phyloP scores from a whole-genome alignment of 53 echinoderm and acorn worm genomes.

The Henricia sp. region DNA sequence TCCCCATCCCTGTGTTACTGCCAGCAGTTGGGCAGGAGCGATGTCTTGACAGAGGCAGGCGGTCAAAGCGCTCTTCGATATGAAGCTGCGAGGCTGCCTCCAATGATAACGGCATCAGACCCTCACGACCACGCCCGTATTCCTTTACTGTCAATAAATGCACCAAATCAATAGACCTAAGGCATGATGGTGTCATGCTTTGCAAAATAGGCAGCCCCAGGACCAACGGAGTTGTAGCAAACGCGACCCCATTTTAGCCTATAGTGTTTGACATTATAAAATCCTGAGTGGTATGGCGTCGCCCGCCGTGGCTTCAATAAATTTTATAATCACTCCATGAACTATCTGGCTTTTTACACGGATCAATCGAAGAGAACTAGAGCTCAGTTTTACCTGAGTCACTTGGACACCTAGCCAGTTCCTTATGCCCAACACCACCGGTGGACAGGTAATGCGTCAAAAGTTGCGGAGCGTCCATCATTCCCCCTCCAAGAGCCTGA shows the following conservation, averaged over 20 bases:
- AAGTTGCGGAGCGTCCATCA: conserved; percentile 46
- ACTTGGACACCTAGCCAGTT: conserved; percentile 36
- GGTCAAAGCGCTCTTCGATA: conserved; percentile 39
- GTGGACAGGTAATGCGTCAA: conserved; percentile 42
- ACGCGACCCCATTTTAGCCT: too few relatives aligned
- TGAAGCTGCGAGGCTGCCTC: conserved; percentile 47
- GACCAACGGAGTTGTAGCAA: too few relatives aligned
- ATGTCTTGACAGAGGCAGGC: conserved; percentile 32
- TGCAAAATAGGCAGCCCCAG: too few relatives aligned
- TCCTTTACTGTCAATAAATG: conserved; percentile 23
- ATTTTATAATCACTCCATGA: neutral
- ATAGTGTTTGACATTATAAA: too few relatives aligned
- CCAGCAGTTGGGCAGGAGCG: conserved; percentile 41
- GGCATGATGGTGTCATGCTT: neutral
- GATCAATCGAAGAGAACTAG: too few relatives aligned
- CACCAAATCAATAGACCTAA: neutral
- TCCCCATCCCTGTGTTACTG: conserved; percentile 9
- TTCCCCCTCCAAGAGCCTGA: conserved; percentile 6
- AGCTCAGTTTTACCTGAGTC: conserved; percentile 31
- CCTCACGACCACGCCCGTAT: conserved; percentile 58
- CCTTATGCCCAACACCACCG: conserved; percentile 35
- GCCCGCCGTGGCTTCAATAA: too few relatives aligned
- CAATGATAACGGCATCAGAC: conserved; percentile 39
- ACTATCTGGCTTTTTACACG: neutral
- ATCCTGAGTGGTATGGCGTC: too few relatives aligned